phyloP scores from a whole-genome alignment of 2,797 vertebrate genomes.

The Sebastes cheni region DNA sequence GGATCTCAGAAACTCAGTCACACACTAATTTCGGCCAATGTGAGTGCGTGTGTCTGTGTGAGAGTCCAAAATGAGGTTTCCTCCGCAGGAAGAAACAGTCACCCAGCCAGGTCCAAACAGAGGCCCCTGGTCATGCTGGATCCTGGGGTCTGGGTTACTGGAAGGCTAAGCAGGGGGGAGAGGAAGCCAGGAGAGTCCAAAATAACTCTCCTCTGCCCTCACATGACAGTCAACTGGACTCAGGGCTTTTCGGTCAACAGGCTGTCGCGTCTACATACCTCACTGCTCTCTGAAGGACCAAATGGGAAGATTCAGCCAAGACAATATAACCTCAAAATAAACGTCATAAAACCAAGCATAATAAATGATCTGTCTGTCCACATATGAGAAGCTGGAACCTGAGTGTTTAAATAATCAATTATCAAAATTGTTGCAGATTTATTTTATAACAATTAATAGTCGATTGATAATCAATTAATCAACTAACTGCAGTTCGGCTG shows the following conservation, averaged over 20 bases:
- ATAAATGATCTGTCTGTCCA: neutral
- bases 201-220: slow-evolving; percentile 70
- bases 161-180: slow-evolving; percentile 70
- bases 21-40: slow-evolving; percentile 6
- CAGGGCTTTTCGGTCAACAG: slow-evolving; percentile 40
- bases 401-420: neutral
- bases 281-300: neutral
- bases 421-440: neutral
- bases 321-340: neutral
- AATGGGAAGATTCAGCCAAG: neutral
- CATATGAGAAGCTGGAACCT: neutral
- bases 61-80: slow-evolving; percentile 72
- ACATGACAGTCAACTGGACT: slow-evolving; percentile 58
- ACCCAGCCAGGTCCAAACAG: slow-evolving; percentile 78
- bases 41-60: slow-evolving; percentile 54
- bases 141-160: slow-evolving; percentile 77
- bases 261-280: slow-evolving; percentile 10
- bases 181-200: slow-evolving; percentile 66
- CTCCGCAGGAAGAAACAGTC: slow-evolving; percentile 82
- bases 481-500: neutral
- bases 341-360: neutral
- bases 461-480: neutral
- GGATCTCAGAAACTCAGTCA: slow-evolving; percentile 5
- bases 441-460: neutral
- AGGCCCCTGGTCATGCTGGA: slow-evolving; percentile 68